Conservation (phyloP, 2,113 vertebrate genomes). For the Damaliscus lunatus region DNA sequence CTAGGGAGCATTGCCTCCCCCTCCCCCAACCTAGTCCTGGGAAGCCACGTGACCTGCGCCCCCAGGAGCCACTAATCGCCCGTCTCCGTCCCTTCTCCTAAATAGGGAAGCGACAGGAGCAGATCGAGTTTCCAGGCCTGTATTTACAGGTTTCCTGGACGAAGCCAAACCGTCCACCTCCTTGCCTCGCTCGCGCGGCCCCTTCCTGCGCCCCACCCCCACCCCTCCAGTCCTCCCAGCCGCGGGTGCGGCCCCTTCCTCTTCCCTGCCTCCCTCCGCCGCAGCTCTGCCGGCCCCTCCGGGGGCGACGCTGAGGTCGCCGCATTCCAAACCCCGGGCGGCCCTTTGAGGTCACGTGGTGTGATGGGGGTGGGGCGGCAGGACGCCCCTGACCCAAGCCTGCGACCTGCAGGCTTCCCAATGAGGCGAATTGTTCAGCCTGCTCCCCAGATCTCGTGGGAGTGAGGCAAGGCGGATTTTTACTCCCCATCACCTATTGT, state of each 20-base stretch:
- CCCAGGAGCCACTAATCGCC: slow-evolving; percentile 21
- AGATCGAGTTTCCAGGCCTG: slow-evolving; percentile 60
- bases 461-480: background rate
- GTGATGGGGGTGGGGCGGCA: slow-evolving; percentile 20
- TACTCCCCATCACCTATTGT: background rate
- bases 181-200: background rate
- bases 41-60: slow-evolving; percentile 29
- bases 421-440: background rate
- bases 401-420: background rate
- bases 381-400: background rate
- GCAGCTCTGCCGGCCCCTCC: background rate
- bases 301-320: background rate
- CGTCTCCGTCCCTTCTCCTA: slow-evolving; percentile 55
- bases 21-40: background rate
- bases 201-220: background rate
- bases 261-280: background rate
- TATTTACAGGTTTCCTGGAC: slow-evolving; percentile 54
- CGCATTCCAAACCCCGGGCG: slow-evolving; percentile 1
- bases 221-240: accelerated
- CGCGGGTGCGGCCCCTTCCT: background rate
- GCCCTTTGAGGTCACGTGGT: slow-evolving; percentile 46
- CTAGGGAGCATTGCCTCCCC: background rate
- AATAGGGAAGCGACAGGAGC: slow-evolving; percentile 62
- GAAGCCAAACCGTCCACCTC: background rate
- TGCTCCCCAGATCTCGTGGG: background rate